phyloP scores from a whole-genome alignment of 2,797 vertebrate species.

The Rousettus madagascariensis region DNA sequence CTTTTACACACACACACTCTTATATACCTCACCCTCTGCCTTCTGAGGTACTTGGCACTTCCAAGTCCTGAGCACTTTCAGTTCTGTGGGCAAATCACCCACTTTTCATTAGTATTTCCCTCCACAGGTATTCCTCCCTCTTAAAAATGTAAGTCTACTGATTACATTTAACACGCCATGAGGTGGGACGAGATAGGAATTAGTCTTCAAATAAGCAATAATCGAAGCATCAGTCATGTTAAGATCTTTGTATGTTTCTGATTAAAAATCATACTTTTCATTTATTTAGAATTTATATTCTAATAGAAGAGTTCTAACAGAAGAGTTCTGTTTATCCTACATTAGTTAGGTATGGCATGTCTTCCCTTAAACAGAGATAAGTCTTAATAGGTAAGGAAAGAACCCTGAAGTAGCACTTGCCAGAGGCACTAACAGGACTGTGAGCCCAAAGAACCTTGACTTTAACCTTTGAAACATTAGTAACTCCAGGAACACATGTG shows the following conservation, averaged over 20 bases:
- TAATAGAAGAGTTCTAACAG: neutral
- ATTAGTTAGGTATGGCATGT: neutral
- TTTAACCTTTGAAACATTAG: neutral
- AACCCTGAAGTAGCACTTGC: neutral
- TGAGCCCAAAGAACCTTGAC: neutral
- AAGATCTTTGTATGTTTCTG: neutral
- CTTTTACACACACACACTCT: neutral
- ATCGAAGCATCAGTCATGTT: neutral
- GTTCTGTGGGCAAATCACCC: neutral
- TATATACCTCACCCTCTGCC: neutral
- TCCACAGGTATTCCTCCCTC: neutral
- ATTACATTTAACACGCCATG: neutral
- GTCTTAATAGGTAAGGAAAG: neutral
- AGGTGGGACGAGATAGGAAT: neutral
- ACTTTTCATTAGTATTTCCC: neutral
- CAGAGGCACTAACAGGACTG: neutral
- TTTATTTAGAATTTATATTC: neutral
- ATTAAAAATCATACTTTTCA: neutral
- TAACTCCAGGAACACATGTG: neutral
- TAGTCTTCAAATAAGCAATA: neutral
- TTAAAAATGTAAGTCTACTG: neutral
- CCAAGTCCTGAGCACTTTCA: neutral
- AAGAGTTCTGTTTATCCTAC: neutral
- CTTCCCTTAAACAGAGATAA: neutral
- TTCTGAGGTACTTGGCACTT: neutral